phyloP scores from a whole-genome alignment of 2,888 invertebrate species.

The Elysia crispata region DNA sequence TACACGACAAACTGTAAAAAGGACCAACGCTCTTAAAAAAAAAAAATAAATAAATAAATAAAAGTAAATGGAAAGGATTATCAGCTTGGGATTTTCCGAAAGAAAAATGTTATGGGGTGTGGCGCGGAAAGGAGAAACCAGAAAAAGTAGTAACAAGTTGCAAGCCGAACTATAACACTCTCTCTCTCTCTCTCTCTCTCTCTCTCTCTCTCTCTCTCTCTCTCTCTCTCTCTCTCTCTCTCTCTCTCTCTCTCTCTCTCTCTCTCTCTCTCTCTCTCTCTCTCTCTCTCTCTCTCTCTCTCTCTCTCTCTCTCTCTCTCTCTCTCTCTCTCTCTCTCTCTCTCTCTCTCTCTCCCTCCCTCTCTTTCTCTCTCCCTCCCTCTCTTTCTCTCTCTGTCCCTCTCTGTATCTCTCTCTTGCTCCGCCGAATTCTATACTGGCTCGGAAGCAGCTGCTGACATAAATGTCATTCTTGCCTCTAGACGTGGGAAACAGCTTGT shows the following conservation, averaged over 20 bases:
- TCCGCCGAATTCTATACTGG: not conserved
- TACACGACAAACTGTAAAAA: too few relatives aligned
- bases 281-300: constrained; percentile 31
- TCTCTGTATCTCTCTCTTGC: constrained; percentile 15
- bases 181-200: not conserved
- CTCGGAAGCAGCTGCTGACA: too few relatives aligned
- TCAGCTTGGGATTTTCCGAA: too few relatives aligned
- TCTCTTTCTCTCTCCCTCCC: constrained; percentile 22
- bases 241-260: constrained; percentile 17
- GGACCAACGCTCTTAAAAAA: too few relatives aligned
- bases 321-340: constrained; percentile 27
- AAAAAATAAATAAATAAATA: too few relatives aligned
- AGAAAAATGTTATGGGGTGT: too few relatives aligned
- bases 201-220: not conserved
- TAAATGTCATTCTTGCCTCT: too few relatives aligned
- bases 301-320: constrained; percentile 19
- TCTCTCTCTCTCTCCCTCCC: constrained; percentile 4
- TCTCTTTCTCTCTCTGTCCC: constrained; percentile 30
- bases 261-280: constrained; percentile 29
- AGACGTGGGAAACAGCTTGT: too few relatives aligned
- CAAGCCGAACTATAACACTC: too few relatives aligned
- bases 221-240: not conserved
- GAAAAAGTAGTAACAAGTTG: too few relatives aligned
- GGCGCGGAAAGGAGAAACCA: too few relatives aligned
- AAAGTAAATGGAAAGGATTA: too few relatives aligned